Evolutionary conservation across 2,888 invertebrate species (phyloP).

Genomic region (Cataglyphis rosenhaueri): DNA sequence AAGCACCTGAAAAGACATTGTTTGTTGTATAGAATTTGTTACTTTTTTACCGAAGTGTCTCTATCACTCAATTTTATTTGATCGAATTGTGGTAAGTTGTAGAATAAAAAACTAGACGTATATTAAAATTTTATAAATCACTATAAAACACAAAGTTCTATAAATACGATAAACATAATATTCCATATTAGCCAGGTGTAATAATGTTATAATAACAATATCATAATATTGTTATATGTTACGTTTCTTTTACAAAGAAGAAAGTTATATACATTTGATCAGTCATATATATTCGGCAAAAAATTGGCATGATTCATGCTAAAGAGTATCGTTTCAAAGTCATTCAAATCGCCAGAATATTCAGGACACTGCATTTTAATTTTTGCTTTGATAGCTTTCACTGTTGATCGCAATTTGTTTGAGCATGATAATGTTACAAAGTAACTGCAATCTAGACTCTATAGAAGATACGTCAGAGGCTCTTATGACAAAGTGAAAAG

Average conservation of each 20-base stretch:
- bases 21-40: neutral
- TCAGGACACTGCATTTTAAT: constrained; percentile 43
- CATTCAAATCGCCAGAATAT: neutral
- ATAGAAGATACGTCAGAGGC: neutral
- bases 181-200: neutral
- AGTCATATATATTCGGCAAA: neutral
- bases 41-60: neutral
- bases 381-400: constrained; percentile 37
- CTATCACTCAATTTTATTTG: neutral
- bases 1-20: neutral
- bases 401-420: constrained; percentile 11
- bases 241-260: neutral
- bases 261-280: neutral
- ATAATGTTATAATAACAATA: neutral
- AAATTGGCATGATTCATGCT: constrained; percentile 4
- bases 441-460: constrained; percentile 19
- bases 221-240: neutral
- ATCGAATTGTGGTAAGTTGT: neutral
- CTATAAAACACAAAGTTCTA: neutral
- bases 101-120: neutral
- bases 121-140: neutral
- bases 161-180: neutral
- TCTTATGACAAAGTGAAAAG: constrained; percentile 44
- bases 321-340: constrained; percentile 29
- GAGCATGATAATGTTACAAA: constrained; percentile 26